Conservation (phyloP, 2,113 vertebrate genomes). For the Ochotona curzoniae region DNA sequence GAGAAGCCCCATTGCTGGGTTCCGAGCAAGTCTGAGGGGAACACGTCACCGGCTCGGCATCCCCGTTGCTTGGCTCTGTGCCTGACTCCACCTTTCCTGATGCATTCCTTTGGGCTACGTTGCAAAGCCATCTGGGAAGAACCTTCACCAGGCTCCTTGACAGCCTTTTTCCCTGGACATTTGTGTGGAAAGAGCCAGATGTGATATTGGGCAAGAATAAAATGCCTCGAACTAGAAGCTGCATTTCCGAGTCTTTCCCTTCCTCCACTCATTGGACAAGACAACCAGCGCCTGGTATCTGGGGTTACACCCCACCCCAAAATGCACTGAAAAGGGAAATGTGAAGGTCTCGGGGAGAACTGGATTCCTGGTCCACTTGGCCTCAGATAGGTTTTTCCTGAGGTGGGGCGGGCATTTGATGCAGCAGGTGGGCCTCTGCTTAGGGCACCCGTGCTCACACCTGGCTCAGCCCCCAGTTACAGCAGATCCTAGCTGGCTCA, state of each 20-base stretch:
- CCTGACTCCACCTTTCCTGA: not conserved
- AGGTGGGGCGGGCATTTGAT: no score
- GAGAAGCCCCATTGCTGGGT: not conserved
- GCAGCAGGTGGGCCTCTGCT: no score
- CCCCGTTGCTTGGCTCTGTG: not conserved
- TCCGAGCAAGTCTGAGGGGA: not conserved
- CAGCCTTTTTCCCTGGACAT: not conserved
- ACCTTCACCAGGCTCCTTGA: not conserved
- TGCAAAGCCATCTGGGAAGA: constrained; percentile 9
- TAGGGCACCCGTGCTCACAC: no score
- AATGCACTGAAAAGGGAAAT: not conserved
- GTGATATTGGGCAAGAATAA: not conserved
- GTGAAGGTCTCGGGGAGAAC: not conserved
- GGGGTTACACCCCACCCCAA: not conserved
- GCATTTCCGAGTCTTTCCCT: not conserved
- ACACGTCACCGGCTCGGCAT: no score
- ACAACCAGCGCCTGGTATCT: not conserved
- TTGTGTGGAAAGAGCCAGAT: not conserved
- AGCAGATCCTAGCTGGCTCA: no score
- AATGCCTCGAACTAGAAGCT: not conserved
- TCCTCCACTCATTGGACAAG: not conserved
- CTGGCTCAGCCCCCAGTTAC: no score
- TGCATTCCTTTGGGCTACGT: not conserved
- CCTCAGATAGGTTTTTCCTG: no score
- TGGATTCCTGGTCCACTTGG: not conserved